phyloP scores from a whole-genome alignment of 2,113 vertebrate species.

The Hyperoodon ampullatus region DNA sequence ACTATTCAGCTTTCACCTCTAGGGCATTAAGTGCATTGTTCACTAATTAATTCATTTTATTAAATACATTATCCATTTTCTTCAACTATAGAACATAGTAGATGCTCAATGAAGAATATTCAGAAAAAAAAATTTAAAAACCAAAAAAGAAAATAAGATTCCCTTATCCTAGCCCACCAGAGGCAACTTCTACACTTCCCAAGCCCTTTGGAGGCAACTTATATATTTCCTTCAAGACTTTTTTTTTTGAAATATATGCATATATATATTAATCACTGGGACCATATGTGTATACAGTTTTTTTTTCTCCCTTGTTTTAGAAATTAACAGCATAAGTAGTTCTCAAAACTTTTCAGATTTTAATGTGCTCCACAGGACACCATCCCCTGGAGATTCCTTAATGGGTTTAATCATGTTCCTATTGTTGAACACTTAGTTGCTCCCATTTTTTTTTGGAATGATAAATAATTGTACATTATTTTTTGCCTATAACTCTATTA shows the following conservation, averaged over 20 bases:
- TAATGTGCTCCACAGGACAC: neutral
- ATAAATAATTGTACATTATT: neutral
- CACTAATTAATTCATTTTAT: neutral
- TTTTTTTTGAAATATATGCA: neutral
- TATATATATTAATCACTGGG: neutral
- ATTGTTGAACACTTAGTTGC: neutral
- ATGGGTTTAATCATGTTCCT: neutral
- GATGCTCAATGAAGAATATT: neutral
- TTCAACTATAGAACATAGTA: neutral
- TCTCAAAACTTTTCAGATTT: neutral
- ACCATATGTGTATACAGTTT: neutral
- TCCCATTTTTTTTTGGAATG: neutral
- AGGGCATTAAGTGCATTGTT: neutral
- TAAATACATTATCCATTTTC: neutral
- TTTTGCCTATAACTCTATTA: neutral
- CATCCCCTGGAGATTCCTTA: neutral
- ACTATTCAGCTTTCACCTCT: neutral
- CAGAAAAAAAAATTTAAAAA: neutral
- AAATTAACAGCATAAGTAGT: neutral
- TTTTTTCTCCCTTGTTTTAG: neutral
- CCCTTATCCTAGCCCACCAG: neutral
- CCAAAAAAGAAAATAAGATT: neutral
- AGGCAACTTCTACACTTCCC: neutral
- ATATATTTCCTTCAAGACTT: constrained; percentile 9
- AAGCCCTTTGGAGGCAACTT: neutral